These are phyloP conservation scores for Cyprinella venusta DNA, from an alignment of 2,797 vertebrate species.

Conservation along the genomic window DNA sequence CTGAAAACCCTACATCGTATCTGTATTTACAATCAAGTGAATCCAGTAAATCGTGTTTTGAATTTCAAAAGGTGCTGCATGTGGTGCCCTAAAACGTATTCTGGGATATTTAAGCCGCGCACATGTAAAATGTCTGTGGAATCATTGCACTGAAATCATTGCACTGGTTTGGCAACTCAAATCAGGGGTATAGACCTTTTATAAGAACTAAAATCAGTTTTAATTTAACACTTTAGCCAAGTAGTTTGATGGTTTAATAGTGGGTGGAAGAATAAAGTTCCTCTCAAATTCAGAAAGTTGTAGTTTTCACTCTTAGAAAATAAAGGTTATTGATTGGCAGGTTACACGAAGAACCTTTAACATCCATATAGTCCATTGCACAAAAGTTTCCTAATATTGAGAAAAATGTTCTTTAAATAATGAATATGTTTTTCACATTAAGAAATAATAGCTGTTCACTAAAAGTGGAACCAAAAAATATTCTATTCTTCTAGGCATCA, in stretches of 20 bases:
- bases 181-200: not conserved
- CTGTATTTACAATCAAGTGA: conserved; percentile 11
- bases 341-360: not conserved
- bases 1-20: conserved; percentile 1
- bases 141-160: too few relatives aligned
- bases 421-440: not conserved
- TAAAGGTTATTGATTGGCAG: not conserved
- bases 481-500: not conserved
- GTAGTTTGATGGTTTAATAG: not conserved
- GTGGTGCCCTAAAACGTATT: not conserved
- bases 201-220: too few relatives aligned
- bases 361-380: not conserved
- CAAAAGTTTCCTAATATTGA: not conserved
- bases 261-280: not conserved
- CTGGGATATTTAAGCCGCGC: not conserved
- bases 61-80: not conserved
- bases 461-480: not conserved
- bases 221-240: not conserved
- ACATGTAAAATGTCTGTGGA: conserved; percentile 3
- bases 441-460: not conserved
- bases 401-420: not conserved
- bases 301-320: not conserved
- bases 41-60: not conserved
- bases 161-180: not conserved
- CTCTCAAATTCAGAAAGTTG: not conserved